Conservation (phyloP, 2,888 invertebrate species). For the Apantesis nais region DNA sequence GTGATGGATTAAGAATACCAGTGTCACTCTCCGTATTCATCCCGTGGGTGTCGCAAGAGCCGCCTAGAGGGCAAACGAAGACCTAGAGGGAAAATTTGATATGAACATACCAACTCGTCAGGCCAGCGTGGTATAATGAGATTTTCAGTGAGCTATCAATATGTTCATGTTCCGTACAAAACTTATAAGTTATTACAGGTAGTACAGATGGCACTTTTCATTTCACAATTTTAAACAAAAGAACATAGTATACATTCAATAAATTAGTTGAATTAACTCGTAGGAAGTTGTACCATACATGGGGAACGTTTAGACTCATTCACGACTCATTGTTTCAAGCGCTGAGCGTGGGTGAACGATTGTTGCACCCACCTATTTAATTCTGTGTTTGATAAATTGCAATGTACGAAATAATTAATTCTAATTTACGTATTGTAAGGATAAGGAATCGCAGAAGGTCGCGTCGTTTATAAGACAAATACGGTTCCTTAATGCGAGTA, state of each 20-base stretch:
- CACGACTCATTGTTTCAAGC: conserved; percentile 69
- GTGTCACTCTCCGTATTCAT: too few species aligned
- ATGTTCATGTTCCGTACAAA: background rate
- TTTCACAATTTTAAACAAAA: conserved; percentile 42
- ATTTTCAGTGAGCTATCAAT: background rate
- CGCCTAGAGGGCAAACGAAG: too few species aligned
- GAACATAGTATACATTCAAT: conserved; percentile 42
- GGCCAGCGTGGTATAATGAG: too few species aligned
- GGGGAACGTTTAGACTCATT: conserved; percentile 63
- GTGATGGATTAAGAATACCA: too few species aligned
- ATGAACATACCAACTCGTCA: too few species aligned
- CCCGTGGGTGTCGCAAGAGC: too few species aligned
- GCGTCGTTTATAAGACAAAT: background rate
- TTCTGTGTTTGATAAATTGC: conserved; percentile 68
- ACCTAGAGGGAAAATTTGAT: too few species aligned
- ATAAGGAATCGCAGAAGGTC: background rate
- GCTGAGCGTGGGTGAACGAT: conserved; percentile 67
- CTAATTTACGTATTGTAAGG: conserved; percentile 58
- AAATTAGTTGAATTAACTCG: conserved; percentile 60
- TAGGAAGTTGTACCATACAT: conserved; percentile 63
- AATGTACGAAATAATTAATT: conserved; percentile 71
- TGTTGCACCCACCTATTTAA: conserved; percentile 75
- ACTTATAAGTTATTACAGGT: background rate
- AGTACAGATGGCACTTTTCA: conserved; percentile 29
- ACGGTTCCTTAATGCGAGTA: background rate